These are phyloP conservation scores for Melipona quadrifasciata DNA, from an alignment of 1,140 invertebrate species.

Conservation along the genomic window DNA sequence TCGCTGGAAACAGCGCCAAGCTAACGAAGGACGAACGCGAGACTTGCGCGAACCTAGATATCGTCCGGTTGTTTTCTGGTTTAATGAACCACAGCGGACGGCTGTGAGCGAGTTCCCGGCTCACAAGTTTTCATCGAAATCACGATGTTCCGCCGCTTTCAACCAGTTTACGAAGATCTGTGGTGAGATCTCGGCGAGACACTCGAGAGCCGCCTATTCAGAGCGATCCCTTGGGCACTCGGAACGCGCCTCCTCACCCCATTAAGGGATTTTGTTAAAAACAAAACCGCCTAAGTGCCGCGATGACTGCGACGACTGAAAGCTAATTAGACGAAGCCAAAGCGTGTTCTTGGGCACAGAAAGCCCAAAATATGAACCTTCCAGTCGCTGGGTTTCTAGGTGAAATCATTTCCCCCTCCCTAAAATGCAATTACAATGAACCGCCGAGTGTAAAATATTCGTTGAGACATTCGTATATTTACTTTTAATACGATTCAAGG, in stretches of 20 bases:
- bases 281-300: constrained; percentile 13
- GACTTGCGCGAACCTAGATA: too few species aligned
- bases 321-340: constrained; percentile 22
- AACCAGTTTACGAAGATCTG: neutral
- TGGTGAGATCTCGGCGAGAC: constrained; percentile 17
- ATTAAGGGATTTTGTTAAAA: constrained; percentile 24
- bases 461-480: neutral
- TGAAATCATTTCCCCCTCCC: neutral
- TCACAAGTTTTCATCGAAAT: neutral
- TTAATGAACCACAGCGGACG: neutral
- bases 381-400: neutral
- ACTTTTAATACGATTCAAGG: too few species aligned
- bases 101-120: neutral
- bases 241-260: neutral
- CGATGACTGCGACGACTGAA: neutral
- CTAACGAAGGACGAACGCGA: too few species aligned
- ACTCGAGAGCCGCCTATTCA: constrained; percentile 9
- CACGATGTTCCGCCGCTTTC: neutral
- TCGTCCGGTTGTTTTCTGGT: neutral
- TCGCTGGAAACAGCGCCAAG: neutral
- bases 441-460: too few species aligned
- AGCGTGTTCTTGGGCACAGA: neutral
- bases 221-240: neutral
- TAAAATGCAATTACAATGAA: neutral
- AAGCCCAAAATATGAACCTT: neutral